phyloP scores from a whole-genome alignment of 2,113 vertebrate species.

The Rhabdomys dilectus region DNA sequence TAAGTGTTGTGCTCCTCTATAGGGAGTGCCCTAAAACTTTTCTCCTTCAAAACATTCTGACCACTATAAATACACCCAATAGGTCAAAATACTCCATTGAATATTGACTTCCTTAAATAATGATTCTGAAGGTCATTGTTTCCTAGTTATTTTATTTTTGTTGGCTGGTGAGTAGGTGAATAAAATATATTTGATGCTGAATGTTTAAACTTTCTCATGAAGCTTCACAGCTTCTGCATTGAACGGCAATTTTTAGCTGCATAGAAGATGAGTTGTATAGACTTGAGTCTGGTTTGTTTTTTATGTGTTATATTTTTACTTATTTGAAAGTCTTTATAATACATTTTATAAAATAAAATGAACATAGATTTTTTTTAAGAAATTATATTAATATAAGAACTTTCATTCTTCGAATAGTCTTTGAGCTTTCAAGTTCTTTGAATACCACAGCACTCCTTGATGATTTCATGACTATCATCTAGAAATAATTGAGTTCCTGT shows the following conservation, averaged over 20 bases:
- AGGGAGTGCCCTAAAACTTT: background rate
- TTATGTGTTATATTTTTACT: background rate
- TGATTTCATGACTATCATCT: background rate
- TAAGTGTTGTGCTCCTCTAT: background rate
- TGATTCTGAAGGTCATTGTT: background rate
- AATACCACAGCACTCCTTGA: background rate
- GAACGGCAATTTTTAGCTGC: background rate
- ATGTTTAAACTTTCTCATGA: background rate
- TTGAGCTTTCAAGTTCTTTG: background rate
- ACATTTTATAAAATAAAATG: background rate
- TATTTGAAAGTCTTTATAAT: background rate
- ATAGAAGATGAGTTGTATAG: background rate
- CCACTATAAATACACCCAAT: background rate
- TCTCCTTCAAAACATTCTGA: conserved; percentile 6
- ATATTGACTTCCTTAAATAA: background rate
- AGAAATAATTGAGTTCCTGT: conserved; percentile 4
- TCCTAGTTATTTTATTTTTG: background rate
- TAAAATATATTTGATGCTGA: background rate
- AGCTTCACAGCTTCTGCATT: background rate
- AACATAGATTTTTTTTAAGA: background rate
- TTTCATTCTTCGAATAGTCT: background rate
- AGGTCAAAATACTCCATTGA: background rate
- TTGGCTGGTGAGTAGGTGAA: background rate
- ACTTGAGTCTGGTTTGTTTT: background rate
- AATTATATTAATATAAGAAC: background rate